Conservation (phyloP, 2,113 vertebrate species). For the Oxyura jamaicensis region DNA sequence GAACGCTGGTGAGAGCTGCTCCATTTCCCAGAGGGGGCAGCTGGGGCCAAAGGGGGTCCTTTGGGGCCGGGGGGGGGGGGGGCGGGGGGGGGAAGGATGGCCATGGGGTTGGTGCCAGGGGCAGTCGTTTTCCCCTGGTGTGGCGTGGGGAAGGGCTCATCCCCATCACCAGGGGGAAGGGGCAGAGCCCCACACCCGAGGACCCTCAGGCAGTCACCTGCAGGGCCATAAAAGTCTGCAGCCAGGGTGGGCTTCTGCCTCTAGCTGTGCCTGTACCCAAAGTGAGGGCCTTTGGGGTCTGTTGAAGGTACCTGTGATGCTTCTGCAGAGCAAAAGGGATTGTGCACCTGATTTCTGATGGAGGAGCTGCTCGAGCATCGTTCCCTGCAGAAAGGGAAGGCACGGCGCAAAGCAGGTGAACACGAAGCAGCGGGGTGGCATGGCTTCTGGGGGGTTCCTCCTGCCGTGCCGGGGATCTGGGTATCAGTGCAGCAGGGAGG, state of each 20-base stretch:
- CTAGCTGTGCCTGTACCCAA: background rate
- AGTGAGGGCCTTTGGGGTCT: background rate
- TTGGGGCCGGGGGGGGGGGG: background rate
- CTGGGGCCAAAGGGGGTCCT: background rate
- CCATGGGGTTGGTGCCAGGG: background rate
- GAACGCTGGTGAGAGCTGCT: background rate
- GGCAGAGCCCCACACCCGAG: background rate
- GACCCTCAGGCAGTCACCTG: background rate
- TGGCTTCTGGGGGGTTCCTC: background rate
- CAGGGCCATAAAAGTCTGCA: background rate
- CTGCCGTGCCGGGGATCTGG: background rate
- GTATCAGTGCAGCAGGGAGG: background rate
- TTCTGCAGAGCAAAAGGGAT: background rate
- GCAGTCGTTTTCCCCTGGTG: background rate
- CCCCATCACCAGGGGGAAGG: background rate
- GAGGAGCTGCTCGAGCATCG: background rate
- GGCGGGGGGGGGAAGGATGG: fast-evolving
- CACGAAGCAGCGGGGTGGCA: fast-evolving
- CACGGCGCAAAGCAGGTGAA: background rate
- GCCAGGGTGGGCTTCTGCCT: fast-evolving
- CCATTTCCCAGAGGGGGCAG: background rate
- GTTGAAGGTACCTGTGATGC: background rate
- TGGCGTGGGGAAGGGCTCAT: fast-evolving
- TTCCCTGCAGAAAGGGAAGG: background rate
- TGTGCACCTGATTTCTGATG: too few relatives aligned